Evolutionary conservation across 2,113 vertebrate genomes (phyloP), one percentile per base, ranked within the genome.

Genomic region (Clarias gariepinus): DNA sequence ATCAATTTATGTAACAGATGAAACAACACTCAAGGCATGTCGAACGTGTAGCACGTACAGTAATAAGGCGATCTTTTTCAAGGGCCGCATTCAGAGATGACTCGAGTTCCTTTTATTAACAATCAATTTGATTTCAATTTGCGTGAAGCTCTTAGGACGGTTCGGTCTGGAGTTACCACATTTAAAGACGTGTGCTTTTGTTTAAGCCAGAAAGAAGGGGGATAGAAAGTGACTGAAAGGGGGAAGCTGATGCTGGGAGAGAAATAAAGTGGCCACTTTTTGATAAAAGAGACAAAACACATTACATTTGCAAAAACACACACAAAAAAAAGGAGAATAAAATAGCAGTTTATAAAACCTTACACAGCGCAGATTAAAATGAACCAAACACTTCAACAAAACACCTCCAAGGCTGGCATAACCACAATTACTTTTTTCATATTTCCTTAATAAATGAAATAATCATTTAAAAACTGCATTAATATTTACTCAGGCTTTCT

Each of bases 1-100:
- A n/a, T 77, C 52, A 78, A 61, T 71, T 73, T 58, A 33, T 84
- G 69, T 55, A 68, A 89, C 85, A 86, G 52, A 58, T 80, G 77
- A 58, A 58, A 28, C n/a, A 58, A 86, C 84, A 87, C 85, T 81
- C 80, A 57, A 36, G 28, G 85, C 78, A 81, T 82, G 52, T 85
- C 81, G 57, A 61, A 64, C 9, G 61, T 78, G 55, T 30, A 86
- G 33, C 89, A 86, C 81, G 41, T 81, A 47, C 47, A 47, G 47
- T 47, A 55, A 90, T 90, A 90, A 90, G 89, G 89, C 76, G 81
- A 68, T 88, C 82, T 90, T 88, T n/a, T 89, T 87, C 78, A 86
- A 83, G 88, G 84, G 88, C 88, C 28, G 28, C 58, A 80, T 33
- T 80, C 28, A 60, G 77, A 78, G 52, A 3, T 9, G 47, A 80